Percentiles rank a stretch among this genome's conserved stretches.
phyloP scores from a whole-genome alignment of 2,113 vertebrate genomes.

The Heloderma charlesbogerti region DNA sequence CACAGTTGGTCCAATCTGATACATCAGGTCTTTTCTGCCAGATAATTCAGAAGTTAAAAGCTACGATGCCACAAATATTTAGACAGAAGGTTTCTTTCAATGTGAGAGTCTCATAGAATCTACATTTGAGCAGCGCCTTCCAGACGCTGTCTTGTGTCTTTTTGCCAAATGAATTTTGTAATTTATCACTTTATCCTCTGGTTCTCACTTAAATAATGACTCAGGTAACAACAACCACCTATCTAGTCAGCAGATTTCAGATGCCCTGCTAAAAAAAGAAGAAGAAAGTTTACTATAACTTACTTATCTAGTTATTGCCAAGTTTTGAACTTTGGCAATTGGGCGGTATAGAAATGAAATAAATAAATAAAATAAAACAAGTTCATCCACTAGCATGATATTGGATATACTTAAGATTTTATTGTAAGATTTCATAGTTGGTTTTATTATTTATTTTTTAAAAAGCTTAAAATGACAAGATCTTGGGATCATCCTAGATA shows the following conservation, averaged over 20 bases:
- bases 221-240: not conserved
- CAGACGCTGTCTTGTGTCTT: constrained; percentile 2
- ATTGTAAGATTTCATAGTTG: not conserved
- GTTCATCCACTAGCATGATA: not conserved
- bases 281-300: not conserved
- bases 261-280: constrained; percentile 1
- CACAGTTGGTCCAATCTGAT: not conserved
- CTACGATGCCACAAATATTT: not conserved
- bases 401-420: not conserved
- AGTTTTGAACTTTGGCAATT: no score
- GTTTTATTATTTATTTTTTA: not conserved
- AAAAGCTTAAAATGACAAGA: not conserved
- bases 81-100: not conserved
- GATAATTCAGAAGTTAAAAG: not conserved
- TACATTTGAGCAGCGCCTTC: not conserved
- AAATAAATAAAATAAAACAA: no score
- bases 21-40: not conserved
- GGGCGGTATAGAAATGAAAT: no score
- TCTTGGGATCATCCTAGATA: not conserved
- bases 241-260: constrained; percentile 6
- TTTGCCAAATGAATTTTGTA: constrained; percentile 9
- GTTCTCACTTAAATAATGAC: constrained; percentile 20
- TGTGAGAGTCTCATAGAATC: not conserved
- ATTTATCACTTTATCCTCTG: not conserved
- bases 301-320: not conserved